Evolutionary conservation across 2,113 vertebrate genomes (phyloP), one percentile per base, ranked within the genome.

Genomic region (Perccottus glenii): DNA sequence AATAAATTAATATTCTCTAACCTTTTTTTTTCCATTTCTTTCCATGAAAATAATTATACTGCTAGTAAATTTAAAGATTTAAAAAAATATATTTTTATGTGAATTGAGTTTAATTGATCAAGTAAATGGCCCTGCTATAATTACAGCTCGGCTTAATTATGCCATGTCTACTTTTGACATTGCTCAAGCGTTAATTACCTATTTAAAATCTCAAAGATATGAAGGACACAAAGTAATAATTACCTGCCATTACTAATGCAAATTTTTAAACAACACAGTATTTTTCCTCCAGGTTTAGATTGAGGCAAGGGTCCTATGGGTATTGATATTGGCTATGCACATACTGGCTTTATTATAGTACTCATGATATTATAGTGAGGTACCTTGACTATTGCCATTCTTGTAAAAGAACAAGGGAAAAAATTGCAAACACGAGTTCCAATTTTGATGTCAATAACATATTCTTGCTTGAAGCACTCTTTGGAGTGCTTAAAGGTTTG

Each of bases 401-500:
- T 40, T 36, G 32, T 12, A 33, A 11, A 6, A 8, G 12, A 33
- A 4, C 4, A 11, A 53, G 51, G 35, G 32, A 10, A 19, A 50
- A 9, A 33, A 3, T 36, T 16, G 1, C 43, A 36, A 4, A 64
- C 51, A 12, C n/a, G 10, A n/a, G 8, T 11, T 27, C 19, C 19
- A 27, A 27, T 27, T 27, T 27, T 27, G 42, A 6, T 52, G 32
- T 40, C 43, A 1, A 11, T 49, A 59, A 66, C 53, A 16, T 50
- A 44, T 67, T 55, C 32, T 35, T 67, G 46, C 35, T 35, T 27
- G 19, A 27, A 27, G 19, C 19, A 27, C 19, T 27, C 19, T 59
- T 11, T 45, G 33, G 38, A 62, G 45, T 47, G 11, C 58, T 71
- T 79, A 46, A 77, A 63, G 61, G 73, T 4, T 51, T 46, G n/a